Conservation (phyloP, 2,797 vertebrate species). For the Gambelia wislizenii region DNA sequence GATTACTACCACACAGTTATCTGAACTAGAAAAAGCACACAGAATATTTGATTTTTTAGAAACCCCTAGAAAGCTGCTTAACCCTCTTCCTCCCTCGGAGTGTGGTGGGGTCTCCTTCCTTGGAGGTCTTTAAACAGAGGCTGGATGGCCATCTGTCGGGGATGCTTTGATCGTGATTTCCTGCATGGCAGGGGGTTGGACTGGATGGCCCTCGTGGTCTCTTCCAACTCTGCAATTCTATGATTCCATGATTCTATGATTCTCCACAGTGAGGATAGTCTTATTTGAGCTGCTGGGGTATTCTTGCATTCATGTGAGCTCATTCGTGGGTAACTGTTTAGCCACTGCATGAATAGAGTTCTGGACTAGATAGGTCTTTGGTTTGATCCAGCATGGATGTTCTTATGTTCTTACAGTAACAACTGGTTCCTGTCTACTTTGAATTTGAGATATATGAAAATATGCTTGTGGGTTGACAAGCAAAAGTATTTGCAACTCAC, state of each 20-base stretch:
- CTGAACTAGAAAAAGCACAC: slow-evolving; percentile 54
- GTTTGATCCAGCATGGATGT: not conserved
- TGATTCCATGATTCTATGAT: too few relatives aligned
- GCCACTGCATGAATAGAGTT: not conserved
- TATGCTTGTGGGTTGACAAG: slow-evolving; percentile 25
- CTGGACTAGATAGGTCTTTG: not conserved
- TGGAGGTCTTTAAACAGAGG: too few relatives aligned
- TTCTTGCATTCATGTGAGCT: not conserved
- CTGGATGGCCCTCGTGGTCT: too few relatives aligned
- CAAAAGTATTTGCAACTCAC: not conserved
- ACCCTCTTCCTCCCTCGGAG: not conserved
- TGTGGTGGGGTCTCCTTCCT: too few relatives aligned
- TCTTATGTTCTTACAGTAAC: not conserved
- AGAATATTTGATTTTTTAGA: not conserved
- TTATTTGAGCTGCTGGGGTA: too few relatives aligned
- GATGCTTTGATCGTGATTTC: too few relatives aligned
- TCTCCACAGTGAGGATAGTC: too few relatives aligned
- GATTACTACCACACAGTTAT: not conserved
- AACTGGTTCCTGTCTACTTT: slow-evolving; percentile 19
- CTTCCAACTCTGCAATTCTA: too few relatives aligned
- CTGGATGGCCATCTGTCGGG: too few relatives aligned
- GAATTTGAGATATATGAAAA: not conserved
- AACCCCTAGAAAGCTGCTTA: not conserved
- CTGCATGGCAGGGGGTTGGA: too few relatives aligned
- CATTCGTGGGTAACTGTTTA: not conserved